Percentiles rank a stretch among this genome's conserved stretches.
Conservation (phyloP, 2,797 vertebrate genomes). For the Salarias fasciatus region DNA sequence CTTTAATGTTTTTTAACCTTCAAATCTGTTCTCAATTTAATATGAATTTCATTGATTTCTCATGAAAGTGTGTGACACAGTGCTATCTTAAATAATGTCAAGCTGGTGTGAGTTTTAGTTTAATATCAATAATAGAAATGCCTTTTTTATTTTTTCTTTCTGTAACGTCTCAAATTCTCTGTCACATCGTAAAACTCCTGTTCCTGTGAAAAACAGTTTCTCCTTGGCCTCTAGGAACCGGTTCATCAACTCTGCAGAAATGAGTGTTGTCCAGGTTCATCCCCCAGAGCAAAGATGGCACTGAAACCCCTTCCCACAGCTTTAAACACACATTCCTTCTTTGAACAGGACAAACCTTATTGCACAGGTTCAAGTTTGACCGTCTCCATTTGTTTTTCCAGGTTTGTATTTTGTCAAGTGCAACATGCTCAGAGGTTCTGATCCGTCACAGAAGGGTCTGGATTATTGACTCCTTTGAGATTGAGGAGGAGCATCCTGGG, state of each 20-base stretch:
- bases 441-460: constrained; percentile 68
- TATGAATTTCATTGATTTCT: not conserved
- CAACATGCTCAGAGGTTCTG: constrained; percentile 34
- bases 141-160: too few relatives aligned
- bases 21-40: rapidly evolving
- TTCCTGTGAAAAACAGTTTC: not conserved
- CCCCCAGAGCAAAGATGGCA: not conserved
- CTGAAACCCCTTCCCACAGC: not conserved
- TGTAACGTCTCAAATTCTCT: too few relatives aligned
- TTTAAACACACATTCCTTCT: not conserved
- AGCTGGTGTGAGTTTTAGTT: not conserved
- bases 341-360: not conserved
- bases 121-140: not conserved
- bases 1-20: not conserved
- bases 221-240: constrained; percentile 23
- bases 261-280: not conserved
- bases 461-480: constrained; percentile 73
- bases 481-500: constrained; percentile 73
- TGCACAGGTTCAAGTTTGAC: not conserved
- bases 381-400: constrained; percentile 37
- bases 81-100: not conserved
- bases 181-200: not conserved
- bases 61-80: not conserved
- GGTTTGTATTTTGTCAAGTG: constrained; percentile 38
- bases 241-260: constrained; percentile 1